phyloP scores from a whole-genome alignment of 2,113 vertebrate genomes.

The Peromyscus californicus region DNA sequence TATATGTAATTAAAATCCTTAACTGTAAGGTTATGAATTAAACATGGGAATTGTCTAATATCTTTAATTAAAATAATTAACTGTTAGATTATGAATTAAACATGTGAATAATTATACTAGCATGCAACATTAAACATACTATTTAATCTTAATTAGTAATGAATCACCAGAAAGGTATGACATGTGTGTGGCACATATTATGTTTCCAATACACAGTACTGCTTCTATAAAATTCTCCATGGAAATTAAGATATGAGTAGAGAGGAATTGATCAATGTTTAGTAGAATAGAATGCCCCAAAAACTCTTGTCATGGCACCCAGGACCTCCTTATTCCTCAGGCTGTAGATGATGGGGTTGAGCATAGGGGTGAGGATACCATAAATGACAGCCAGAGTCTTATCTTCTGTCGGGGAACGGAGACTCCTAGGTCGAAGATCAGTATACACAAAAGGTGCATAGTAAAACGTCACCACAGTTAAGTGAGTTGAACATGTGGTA shows the following conservation, averaged over 20 bases:
- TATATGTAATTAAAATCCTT: not conserved
- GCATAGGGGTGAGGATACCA: slow-evolving; percentile 8
- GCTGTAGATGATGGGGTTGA: slow-evolving; percentile 49
- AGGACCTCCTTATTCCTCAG: slow-evolving; percentile 33
- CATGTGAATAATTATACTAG: not conserved
- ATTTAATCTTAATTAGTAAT: not conserved
- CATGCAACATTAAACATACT: not conserved
- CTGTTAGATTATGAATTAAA: not conserved
- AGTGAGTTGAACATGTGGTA: slow-evolving; percentile 36
- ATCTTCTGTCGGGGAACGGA: slow-evolving; percentile 32
- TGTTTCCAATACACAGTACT: not conserved
- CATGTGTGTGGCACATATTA: no score
- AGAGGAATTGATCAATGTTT: not conserved
- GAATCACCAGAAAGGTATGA: not conserved
- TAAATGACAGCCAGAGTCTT: slow-evolving; percentile 34
- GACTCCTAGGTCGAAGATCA: slow-evolving; percentile 21
- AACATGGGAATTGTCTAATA: not conserved
- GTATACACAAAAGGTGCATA: slow-evolving; percentile 64
- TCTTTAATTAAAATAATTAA: not conserved
- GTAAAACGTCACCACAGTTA: slow-evolving; percentile 61
- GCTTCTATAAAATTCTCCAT: not conserved
- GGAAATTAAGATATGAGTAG: not conserved
- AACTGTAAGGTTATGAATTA: not conserved
- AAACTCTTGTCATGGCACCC: not conserved
- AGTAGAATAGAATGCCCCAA: not conserved